These are phyloP conservation scores for Caenorhabditis brenneri DNA, from an alignment of 1,140 invertebrate species.

Conservation along the genomic window DNA sequence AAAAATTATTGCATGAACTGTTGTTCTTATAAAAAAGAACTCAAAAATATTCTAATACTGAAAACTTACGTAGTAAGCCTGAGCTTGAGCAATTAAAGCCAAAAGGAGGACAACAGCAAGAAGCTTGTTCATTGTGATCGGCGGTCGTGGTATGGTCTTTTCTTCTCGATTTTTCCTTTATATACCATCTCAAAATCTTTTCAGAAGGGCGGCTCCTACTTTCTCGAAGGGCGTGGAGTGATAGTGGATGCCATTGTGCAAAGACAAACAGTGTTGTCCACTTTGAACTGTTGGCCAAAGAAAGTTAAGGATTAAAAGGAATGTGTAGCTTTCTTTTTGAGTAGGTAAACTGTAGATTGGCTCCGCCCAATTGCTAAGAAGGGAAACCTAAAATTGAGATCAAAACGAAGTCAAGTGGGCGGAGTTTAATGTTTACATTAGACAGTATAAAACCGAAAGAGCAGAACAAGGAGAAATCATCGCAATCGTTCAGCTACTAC, in stretches of 20 bases:
- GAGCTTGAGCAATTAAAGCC: slow-evolving; percentile 7
- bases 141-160: not conserved
- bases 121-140: slow-evolving; percentile 33
- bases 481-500: not conserved
- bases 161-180: not conserved
- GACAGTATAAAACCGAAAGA: slow-evolving; percentile 31
- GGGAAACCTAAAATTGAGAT: not conserved
- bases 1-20: too few relatives aligned
- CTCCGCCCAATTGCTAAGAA: not conserved
- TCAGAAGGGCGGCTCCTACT: not conserved
- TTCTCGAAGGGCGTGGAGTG: slow-evolving; percentile 35
- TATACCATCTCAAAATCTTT: not conserved
- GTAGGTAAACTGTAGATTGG: not conserved
- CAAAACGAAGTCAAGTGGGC: not conserved
- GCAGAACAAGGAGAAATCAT: not conserved
- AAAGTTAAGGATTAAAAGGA: slow-evolving; percentile 39
- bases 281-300: not conserved
- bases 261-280: slow-evolving; percentile 28
- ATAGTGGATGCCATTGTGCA: not conserved
- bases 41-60: too few relatives aligned
- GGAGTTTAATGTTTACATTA: not conserved
- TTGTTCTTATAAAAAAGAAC: too few relatives aligned
- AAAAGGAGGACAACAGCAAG: not conserved
- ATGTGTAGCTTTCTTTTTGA: not conserved
- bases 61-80: slow-evolving; percentile 40